Evolutionary conservation across 2,888 invertebrate genomes (phyloP), one percentile per base, ranked within the genome.

Genomic region (Phaedon cochleariae): DNA sequence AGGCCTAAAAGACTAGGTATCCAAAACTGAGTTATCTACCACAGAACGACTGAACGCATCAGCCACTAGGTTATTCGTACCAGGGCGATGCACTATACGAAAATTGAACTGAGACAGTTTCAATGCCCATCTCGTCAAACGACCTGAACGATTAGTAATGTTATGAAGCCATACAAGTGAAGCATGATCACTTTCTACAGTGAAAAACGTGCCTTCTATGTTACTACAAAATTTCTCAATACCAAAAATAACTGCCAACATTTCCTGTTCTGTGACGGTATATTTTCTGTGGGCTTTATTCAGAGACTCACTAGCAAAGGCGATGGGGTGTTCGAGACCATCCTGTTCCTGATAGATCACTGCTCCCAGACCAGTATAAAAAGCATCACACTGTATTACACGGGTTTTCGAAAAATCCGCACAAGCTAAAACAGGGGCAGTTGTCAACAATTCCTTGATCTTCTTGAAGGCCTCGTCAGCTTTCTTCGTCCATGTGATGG

Each of bases 221-320:
- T 74, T 76, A 10, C 64, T 62, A n/a, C 74, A 48, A 61, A 76
- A 75, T n/a, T 71, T 67, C 20, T 74, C 71, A 4, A 76, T 65
- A 0, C 66, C 61, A 48, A 67, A 61, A 2, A 76, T 12, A 9
- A 73, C 64, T 1, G 73, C 70, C 0, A 69, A 34, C 1, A 65
- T 45, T 64, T 74, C 74, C 46, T 64, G 20, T 49, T 76, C 74
- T 1, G 70, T 73, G 1, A 68, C 61, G 0, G 61, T 37, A 57
- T 69, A 72, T 15, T 73, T 74, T n/a, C n/a, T n/a, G n/a, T n/a
- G n/a, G n/a, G n/a, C n/a, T n/a, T n/a, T n/a, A n/a, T n/a, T n/a
- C n/a, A n/a, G n/a, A n/a, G 62, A 59, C 15, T 67, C 31, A 49
- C 66, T 66, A 1, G 54, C 49, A 58, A 49, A 67, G 1, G 67